Percentiles rank a stretch among this genome's conserved stretches.
These are phyloP conservation scores for Drosophila biarmipes DNA, from an alignment of 1,140 invertebrate genomes.

Conservation along the genomic window DNA sequence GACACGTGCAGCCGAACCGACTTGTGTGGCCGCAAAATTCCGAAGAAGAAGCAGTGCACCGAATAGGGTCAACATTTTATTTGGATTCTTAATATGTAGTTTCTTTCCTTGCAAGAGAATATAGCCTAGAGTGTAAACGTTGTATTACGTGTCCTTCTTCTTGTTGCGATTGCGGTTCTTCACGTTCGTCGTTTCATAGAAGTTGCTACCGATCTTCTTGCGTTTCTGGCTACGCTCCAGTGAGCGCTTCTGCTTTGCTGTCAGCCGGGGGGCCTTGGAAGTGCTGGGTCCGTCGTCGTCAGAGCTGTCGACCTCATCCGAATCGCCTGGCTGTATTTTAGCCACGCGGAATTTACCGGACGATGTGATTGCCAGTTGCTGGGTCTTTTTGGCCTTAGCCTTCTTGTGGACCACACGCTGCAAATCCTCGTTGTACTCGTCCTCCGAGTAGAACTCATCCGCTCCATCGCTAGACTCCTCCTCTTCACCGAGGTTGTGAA, in stretches of 20 bases:
- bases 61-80: constrained; percentile 54
- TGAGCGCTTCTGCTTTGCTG: constrained; percentile 91
- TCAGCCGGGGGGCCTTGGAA: constrained; percentile 86
- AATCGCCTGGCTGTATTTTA: constrained; percentile 69
- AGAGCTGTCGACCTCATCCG: constrained; percentile 83
- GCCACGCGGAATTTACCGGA: constrained; percentile 87
- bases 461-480: constrained; percentile 85
- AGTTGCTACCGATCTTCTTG: constrained; percentile 96
- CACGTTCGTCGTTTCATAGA: constrained; percentile 96
- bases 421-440: constrained; percentile 85
- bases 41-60: constrained; percentile 80
- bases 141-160: constrained; percentile 64
- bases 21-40: constrained; percentile 86
- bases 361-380: constrained; percentile 84
- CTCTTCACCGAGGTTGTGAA: constrained; percentile 69
- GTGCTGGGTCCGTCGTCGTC: constrained; percentile 65
- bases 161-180: constrained; percentile 89
- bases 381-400: constrained; percentile 82
- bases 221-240: constrained; percentile 90
- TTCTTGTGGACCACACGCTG: constrained; percentile 84
- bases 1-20: constrained; percentile 85
- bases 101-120: constrained; percentile 56
- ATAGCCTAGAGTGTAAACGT: constrained; percentile 59
- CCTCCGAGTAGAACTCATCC: constrained; percentile 87
- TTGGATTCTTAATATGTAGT: constrained; percentile 61